Percentiles rank a stretch among this genome's conserved stretches.
Conservation (phyloP, 2,888 invertebrate species). For the Didymodactylos carnosus region DNA sequence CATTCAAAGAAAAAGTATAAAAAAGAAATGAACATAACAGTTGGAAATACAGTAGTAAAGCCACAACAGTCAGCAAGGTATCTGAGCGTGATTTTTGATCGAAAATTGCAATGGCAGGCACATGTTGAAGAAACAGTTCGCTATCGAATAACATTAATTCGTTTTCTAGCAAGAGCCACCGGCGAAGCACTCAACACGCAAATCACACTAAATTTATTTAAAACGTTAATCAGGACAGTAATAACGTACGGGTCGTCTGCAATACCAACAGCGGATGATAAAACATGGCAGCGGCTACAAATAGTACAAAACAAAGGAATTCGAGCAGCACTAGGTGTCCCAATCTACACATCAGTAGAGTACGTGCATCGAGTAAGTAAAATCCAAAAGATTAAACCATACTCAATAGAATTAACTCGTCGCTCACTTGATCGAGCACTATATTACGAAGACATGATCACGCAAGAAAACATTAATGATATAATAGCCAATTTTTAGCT, state of each 20-base stretch:
- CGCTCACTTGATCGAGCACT: too few species aligned
- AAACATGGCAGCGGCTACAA: neutral
- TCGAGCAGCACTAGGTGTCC: neutral
- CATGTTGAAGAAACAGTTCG: neutral
- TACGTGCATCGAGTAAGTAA: neutral
- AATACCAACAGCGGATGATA: neutral
- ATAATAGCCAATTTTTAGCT: too few species aligned
- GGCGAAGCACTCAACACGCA: neutral
- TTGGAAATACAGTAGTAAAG: neutral
- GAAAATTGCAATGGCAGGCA: neutral
- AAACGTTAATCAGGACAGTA: neutral
- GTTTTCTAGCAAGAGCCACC: neutral
- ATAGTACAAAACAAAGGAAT: neutral
- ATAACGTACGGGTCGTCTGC: neutral
- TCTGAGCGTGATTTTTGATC: neutral
- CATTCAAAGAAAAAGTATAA: neutral
- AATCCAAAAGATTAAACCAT: neutral
- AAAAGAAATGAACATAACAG: neutral
- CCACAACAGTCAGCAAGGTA: neutral
- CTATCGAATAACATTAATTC: neutral
- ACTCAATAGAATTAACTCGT: neutral
- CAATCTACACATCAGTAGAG: neutral
- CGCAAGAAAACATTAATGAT: too few species aligned
- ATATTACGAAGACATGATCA: too few species aligned
- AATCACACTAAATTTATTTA: neutral